These are phyloP conservation scores for Boloria selene DNA, from an alignment of 2,888 invertebrate genomes.

Conservation along the genomic window DNA sequence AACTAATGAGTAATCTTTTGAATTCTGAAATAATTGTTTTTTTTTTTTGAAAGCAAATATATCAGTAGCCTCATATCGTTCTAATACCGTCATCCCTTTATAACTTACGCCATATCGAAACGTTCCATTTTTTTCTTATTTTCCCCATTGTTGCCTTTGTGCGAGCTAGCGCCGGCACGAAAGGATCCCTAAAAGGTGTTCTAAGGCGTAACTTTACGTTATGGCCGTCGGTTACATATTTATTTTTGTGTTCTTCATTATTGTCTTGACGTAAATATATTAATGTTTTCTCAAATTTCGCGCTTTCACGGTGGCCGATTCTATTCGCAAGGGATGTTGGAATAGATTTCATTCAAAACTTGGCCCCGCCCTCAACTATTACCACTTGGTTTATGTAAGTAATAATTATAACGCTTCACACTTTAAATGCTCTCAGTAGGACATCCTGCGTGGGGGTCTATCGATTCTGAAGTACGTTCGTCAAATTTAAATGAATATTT, in stretches of 20 bases:
- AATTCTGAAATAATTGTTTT: too few relatives aligned
- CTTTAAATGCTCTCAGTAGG: slow-evolving; percentile 1
- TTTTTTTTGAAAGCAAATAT: too few relatives aligned
- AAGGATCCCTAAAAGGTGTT: slow-evolving; percentile 72
- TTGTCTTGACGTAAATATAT: slow-evolving; percentile 78
- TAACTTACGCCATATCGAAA: slow-evolving; percentile 48
- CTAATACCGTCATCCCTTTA: slow-evolving; percentile 25
- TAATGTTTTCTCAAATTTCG: slow-evolving; percentile 72
- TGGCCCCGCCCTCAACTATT: slow-evolving; percentile 6
- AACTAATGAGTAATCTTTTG: too few relatives aligned
- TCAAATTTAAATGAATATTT: too few relatives aligned
- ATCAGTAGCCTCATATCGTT: too few relatives aligned
- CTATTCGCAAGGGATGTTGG: slow-evolving; percentile 32
- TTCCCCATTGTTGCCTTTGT: slow-evolving; percentile 78
- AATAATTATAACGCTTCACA: slow-evolving; percentile 16
- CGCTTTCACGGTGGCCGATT: slow-evolving; percentile 70
- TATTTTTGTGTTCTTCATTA: slow-evolving; percentile 80
- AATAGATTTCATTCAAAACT: slow-evolving; percentile 22
- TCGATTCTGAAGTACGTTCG: neutral
- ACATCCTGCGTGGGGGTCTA: slow-evolving; percentile 18
- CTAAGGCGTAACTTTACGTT: slow-evolving; percentile 70
- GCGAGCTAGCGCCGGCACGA: slow-evolving; percentile 78
- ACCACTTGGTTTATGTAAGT: slow-evolving; percentile 14
- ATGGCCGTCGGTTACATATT: slow-evolving; percentile 78
- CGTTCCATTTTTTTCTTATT: slow-evolving; percentile 66